Conservation (phyloP, 2,113 vertebrate species). For the Notechis scutatus region DNA sequence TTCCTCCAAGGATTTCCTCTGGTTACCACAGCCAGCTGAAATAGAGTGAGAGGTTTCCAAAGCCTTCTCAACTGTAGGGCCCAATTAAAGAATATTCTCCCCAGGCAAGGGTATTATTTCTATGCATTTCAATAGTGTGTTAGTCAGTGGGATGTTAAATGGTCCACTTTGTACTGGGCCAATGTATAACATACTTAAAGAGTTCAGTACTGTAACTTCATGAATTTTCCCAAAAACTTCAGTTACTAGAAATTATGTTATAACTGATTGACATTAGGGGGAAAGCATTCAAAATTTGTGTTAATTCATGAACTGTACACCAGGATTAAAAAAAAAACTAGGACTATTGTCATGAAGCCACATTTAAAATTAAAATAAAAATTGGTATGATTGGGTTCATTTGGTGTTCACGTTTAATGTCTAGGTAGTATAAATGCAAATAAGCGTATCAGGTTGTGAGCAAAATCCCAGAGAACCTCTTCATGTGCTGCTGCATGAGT, state of each 20-base stretch:
- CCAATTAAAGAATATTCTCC: background rate
- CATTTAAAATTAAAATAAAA: no score
- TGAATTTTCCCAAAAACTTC: background rate
- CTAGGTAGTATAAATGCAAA: background rate
- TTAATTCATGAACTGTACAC: background rate
- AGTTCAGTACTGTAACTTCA: background rate
- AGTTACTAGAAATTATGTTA: background rate
- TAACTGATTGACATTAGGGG: background rate
- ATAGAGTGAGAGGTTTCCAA: background rate
- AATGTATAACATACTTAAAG: background rate
- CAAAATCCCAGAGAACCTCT: background rate
- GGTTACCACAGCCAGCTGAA: background rate
- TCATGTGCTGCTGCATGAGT: background rate
- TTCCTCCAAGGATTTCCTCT: background rate
- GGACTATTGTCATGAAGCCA: background rate
- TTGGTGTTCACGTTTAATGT: no score
- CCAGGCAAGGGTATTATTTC: background rate
- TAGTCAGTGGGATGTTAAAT: background rate
- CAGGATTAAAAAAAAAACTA: background rate
- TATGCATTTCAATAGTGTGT: background rate
- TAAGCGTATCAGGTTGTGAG: no score
- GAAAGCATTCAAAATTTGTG: background rate
- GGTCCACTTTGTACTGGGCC: background rate
- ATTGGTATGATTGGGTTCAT: background rate
- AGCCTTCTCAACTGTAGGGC: background rate